phyloP scores from a whole-genome alignment of 2,888 invertebrate genomes.

The Drosophila greeni region DNA sequence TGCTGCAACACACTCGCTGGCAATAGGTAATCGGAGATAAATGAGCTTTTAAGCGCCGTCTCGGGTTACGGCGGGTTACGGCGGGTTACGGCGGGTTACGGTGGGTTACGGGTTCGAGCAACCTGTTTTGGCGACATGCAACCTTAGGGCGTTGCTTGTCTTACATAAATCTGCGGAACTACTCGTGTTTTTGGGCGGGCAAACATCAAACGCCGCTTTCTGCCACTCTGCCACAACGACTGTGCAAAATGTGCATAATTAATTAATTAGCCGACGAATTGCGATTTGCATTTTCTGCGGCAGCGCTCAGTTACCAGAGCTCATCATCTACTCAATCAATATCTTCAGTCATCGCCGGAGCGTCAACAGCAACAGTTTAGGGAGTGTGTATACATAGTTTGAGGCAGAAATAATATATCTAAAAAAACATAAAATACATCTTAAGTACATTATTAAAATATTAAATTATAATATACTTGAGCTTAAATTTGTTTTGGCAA shows the following conservation, averaged over 20 bases:
- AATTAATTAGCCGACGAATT: constrained; percentile 58
- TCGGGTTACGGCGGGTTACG: constrained; percentile 24
- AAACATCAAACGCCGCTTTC: constrained; percentile 55
- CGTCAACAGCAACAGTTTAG: constrained; percentile 19
- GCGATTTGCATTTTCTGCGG: constrained; percentile 49
- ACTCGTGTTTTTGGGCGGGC: constrained; percentile 57
- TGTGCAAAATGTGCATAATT: constrained; percentile 69
- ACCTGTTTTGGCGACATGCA: constrained; percentile 33
- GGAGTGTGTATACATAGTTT: not conserved
- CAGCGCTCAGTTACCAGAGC: constrained; percentile 20
- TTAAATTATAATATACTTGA: not conserved
- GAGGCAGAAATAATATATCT: not conserved
- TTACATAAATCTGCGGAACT: constrained; percentile 63
- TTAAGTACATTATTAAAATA: not conserved
- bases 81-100: constrained; percentile 13
- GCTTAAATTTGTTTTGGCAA: not conserved
- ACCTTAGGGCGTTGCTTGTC: constrained; percentile 61
- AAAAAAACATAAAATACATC: not conserved
- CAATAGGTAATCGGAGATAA: constrained; percentile 64
- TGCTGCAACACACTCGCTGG: constrained; percentile 50
- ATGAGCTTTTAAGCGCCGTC: constrained; percentile 61
- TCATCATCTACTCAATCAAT: constrained; percentile 15
- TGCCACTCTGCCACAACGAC: constrained; percentile 43
- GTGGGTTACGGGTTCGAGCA: constrained; percentile 11
- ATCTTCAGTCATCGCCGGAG: constrained; percentile 25